These are phyloP conservation scores for Ursus arctos DNA, from an alignment of 2,113 vertebrate genomes.

Conservation along the genomic window DNA sequence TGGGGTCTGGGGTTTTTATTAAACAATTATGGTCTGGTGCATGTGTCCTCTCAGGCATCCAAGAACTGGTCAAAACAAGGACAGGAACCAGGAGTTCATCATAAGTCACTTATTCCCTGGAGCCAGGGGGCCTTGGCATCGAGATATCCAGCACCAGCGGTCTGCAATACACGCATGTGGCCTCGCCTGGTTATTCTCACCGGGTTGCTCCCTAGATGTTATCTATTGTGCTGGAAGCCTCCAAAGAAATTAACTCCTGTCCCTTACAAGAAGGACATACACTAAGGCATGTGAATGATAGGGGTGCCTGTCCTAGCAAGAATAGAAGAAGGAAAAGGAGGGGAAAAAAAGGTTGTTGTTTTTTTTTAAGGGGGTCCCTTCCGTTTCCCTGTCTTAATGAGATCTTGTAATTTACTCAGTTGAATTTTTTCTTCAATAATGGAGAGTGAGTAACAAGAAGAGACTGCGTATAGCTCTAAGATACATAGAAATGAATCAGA, in stretches of 20 bases:
- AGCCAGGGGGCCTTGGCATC: neutral
- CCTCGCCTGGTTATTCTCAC: neutral
- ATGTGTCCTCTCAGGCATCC: neutral
- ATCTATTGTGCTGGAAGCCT: neutral
- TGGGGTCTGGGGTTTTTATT: neutral
- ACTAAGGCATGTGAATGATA: neutral
- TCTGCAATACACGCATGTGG: neutral
- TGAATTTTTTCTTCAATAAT: neutral
- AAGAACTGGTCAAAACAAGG: neutral
- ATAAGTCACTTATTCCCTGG: neutral
- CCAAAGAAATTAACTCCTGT: neutral
- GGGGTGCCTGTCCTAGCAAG: neutral
- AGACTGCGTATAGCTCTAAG: neutral
- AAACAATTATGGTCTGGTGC: too few relatives aligned
- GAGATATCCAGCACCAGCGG: neutral
- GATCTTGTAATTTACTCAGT: neutral
- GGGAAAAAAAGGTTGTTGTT: neutral
- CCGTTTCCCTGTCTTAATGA: neutral
- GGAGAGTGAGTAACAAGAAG: neutral
- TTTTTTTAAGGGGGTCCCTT: neutral
- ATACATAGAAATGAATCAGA: neutral
- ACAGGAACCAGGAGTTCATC: neutral
- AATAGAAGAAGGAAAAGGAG: neutral
- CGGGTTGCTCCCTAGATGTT: neutral
- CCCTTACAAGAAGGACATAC: neutral